Evolutionary conservation across 2,797 vertebrate genomes (phyloP).

Genomic region (Spea hammondii): DNA sequence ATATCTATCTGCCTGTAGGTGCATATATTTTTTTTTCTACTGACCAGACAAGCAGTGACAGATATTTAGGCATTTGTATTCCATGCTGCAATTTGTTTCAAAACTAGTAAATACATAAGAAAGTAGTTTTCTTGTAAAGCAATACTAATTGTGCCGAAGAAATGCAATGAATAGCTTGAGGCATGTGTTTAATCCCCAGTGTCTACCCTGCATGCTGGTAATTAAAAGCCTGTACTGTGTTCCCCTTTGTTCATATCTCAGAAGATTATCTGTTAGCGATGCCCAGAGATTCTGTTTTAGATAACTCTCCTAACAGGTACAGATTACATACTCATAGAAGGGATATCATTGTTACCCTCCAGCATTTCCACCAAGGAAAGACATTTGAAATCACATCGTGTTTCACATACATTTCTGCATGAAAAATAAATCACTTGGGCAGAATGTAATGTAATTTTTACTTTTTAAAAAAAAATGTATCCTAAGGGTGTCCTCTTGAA

Average conservation of each 20-base stretch:
- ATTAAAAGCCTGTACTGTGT: slow-evolving; percentile 30
- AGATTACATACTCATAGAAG: slow-evolving; percentile 56
- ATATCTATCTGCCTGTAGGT: too few species aligned
- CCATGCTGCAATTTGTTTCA: not conserved
- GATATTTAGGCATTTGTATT: not conserved
- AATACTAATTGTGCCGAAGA: slow-evolving; percentile 12
- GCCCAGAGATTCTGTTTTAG: slow-evolving; percentile 60
- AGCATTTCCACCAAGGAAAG: slow-evolving; percentile 81
- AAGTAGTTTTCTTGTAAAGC: not conserved
- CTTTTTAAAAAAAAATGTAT: slow-evolving; percentile 78
- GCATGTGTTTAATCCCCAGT: slow-evolving; percentile 2
- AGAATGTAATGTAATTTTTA: slow-evolving; percentile 82
- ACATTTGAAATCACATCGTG: slow-evolving; percentile 97
- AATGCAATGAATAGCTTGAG: slow-evolving; percentile 2
- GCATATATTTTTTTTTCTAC: not conserved
- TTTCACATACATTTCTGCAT: slow-evolving; percentile 82
- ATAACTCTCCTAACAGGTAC: slow-evolving; percentile 62
- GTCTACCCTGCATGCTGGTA: slow-evolving; percentile 7
- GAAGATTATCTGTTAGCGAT: slow-evolving; percentile 55
- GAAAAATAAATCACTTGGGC: slow-evolving; percentile 92
- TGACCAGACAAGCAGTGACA: not conserved
- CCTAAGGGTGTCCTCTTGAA: slow-evolving; percentile 90
- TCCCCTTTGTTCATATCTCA: slow-evolving; percentile 54
- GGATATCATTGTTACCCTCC: slow-evolving; percentile 67
- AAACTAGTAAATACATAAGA: not conserved